Base-by-base conservation (phyloP, 2,113 vertebrate genomes). In the Triplophysa siluroides region DNA sequence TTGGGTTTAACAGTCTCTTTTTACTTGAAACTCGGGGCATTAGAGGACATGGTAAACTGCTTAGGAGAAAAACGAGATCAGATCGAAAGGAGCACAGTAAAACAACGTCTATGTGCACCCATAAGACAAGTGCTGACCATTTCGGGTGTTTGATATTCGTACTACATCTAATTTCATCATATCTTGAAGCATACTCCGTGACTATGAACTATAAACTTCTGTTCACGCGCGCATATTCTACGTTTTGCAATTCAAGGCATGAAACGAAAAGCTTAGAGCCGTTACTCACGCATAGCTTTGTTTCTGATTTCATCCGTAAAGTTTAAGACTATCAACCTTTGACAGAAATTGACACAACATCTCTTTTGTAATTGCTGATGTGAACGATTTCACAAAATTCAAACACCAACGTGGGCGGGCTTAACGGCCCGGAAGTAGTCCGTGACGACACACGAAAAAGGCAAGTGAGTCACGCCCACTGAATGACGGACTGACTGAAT, bases 11-110 rank as follows among this genome's bases (percentile, higher is more conserved):
- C 41, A 76, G 69, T 8, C 7, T 9, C 9, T 23, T 54, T 84
- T 92, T 96, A 80, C 85, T 21, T 21, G 76, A 93, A 89, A 91
- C 94, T 0, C 93, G 94, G 89, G 96, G 95, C 97, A 99, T 98
- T 90, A 90, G 89, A 84, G 68, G 76, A 84, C 88, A 89, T 90
- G 75, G 54, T 84, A 23, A 67, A 6, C 71, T 77, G 43, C 38
- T 80, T 21, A 83, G 85, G 41, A 0, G 8, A 43, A 26, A 75
- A 81, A 24, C 5, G 61, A 72, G 80, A 79, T 19, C 69, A 41
- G 3, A 60, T 60, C 29, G 29, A 38, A 38, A 38, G 33, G 33
- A 7, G 18, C 33, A 1, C 1, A 70, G 8, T 65, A 21, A 23
- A 47, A 8, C 14, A 71, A 5, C 9, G 18, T 5, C 24, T 26